Evolutionary conservation across 2,113 vertebrate genomes (phyloP), one percentile per base, ranked within the genome.

Genomic region (Channa argus): DNA sequence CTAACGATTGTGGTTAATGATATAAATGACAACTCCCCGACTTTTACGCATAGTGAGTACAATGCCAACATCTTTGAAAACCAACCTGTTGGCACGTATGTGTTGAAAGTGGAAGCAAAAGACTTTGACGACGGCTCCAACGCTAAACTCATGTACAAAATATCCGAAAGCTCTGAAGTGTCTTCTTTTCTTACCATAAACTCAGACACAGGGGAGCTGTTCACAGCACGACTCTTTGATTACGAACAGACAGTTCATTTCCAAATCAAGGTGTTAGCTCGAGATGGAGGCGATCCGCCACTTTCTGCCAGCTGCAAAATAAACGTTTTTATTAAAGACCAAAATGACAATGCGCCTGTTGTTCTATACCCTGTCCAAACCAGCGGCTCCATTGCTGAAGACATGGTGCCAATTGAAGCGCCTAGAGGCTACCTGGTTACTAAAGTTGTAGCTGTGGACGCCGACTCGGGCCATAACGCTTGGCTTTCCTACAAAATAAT

Each of bases 351-450:
- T 39, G 8, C 72, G 39, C 88, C 93, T 5, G 80, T 86, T 6
- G 77, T 93, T 33, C 58, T 93, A 0, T 90, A 93, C 39, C 93
- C 93, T 2, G 85, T 90, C 10, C 91, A 92, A 68, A 87, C 56
- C 13, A 34, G 62, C 2, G 84, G 78, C n/a, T 92, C 91, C 2
- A 86, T 93, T 0, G 88, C 93, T 4, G 95, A 95, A 62, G 91
- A 93, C 6, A 80, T 95, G 50, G 93, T 95, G 2, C 93, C 95
- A 8, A 63, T 74, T 5, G 92, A 94, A 13, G 93, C 94, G 5
- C 94, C 95, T 0, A 88, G 88, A 0, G 94, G 95, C 2, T 94
- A 95, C 50, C 83, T 96, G 52, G 93, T 96, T 3, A 94, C 95
- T 3, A 96, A 96, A 63, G 94, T 95, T 10, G 92, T 96, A 3